Evolutionary conservation across 1,140 invertebrate species (phyloP).

Genomic region (Coptotermes formosanus): DNA sequence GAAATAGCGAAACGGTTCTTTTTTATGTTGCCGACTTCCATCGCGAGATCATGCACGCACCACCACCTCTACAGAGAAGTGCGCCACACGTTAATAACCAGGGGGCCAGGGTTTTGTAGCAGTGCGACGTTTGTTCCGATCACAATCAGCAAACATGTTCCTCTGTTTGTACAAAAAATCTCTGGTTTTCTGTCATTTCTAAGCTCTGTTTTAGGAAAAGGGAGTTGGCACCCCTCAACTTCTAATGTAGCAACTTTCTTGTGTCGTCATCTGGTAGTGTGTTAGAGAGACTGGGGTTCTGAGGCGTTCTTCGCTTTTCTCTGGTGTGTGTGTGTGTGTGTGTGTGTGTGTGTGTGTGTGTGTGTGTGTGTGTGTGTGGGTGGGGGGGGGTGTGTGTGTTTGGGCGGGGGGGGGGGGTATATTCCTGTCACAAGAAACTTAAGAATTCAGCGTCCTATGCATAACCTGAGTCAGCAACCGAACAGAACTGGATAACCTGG

Average conservation of each 20-base stretch:
- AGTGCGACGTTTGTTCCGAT: background rate
- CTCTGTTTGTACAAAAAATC: background rate
- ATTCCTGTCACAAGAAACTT: background rate
- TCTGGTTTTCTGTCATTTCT: background rate
- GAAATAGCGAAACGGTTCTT: too few species aligned
- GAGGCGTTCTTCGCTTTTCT: background rate
- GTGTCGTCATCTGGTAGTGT: background rate
- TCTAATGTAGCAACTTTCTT: slow-evolving; percentile 7
- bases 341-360: background rate
- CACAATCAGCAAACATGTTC: background rate
- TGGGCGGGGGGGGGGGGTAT: background rate
- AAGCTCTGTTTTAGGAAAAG: background rate
- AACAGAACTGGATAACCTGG: background rate
- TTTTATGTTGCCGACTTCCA: too few species aligned
- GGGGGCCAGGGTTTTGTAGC: too few species aligned
- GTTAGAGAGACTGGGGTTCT: background rate
- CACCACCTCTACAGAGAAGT: too few species aligned
- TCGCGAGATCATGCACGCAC: too few species aligned
- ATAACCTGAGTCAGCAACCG: background rate
- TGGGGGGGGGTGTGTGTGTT: too few species aligned
- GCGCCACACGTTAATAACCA: too few species aligned
- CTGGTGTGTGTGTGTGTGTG: background rate
- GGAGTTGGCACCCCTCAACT: background rate
- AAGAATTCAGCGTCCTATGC: background rate
- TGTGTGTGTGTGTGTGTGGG: slow-evolving; percentile 5